Conservation (phyloP, 2,888 invertebrate genomes). For the Malthinus flaveolus region DNA sequence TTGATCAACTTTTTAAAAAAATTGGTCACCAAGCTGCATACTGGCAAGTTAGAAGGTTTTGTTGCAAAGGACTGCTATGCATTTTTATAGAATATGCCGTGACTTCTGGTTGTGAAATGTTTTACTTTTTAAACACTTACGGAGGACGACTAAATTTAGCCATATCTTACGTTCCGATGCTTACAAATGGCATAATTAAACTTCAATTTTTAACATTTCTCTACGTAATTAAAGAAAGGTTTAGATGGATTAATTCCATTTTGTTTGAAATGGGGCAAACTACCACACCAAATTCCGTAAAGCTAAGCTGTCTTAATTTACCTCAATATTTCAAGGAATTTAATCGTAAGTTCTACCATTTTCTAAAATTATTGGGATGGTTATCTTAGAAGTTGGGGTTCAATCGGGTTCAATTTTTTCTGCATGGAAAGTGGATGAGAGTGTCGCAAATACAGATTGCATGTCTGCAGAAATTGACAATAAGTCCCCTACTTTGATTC, state of each 20-base stretch:
- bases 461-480: too few relatives aligned
- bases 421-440: too few relatives aligned
- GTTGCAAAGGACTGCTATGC: background rate
- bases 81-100: constrained; percentile 3
- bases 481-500: too few relatives aligned
- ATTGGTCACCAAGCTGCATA: background rate
- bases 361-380: too few relatives aligned
- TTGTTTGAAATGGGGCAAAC: background rate
- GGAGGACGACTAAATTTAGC: background rate
- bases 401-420: too few relatives aligned
- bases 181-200: constrained; percentile 11
- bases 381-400: too few relatives aligned
- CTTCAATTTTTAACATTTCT: constrained; percentile 7
- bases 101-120: background rate
- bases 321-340: background rate
- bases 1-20: background rate
- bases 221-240: constrained; percentile 2
- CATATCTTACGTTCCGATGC: background rate
- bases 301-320: background rate
- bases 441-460: too few relatives aligned
- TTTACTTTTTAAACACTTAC: background rate
- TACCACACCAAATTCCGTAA: too few relatives aligned
- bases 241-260: constrained; percentile 3
- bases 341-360: constrained; percentile 7
- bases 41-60: background rate